These are phyloP conservation scores for Triplophysa siluroides DNA, from an alignment of 2,113 vertebrate genomes.

Conservation along the genomic window DNA sequence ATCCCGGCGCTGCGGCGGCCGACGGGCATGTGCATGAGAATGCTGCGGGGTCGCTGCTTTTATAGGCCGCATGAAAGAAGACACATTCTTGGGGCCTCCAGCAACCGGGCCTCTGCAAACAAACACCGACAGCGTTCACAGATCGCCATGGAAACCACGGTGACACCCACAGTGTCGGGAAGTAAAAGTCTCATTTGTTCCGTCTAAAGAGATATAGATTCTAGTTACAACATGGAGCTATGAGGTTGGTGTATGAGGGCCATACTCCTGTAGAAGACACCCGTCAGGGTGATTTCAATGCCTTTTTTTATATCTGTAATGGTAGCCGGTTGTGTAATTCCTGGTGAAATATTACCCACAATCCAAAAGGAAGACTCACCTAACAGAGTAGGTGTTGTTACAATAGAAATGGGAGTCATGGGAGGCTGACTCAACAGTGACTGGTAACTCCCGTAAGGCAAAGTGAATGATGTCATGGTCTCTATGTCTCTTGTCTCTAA, in stretches of 20 bases:
- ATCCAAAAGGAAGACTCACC: too few species aligned
- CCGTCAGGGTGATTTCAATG: too few species aligned
- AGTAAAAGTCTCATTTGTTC: neutral
- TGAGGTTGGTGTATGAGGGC: neutral
- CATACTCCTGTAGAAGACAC: too few species aligned
- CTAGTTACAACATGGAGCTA: neutral
- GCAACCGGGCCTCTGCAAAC: constrained; percentile 22
- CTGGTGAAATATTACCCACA: too few species aligned
- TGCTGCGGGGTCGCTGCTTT: constrained; percentile 55
- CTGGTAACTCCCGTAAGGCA: too few species aligned
- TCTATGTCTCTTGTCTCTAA: too few species aligned
- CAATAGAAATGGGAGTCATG: too few species aligned
- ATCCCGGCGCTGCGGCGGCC: constrained; percentile 57
- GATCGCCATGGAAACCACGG: constrained; percentile 2
- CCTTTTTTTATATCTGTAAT: too few species aligned
- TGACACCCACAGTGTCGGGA: neutral
- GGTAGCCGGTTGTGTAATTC: too few species aligned
- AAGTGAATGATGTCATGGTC: too few species aligned
- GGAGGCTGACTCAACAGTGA: too few species aligned
- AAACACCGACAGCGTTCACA: constrained; percentile 2
- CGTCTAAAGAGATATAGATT: neutral
- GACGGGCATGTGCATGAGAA: constrained; percentile 42
- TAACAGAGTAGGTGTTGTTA: too few species aligned
- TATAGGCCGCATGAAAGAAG: constrained; percentile 52
- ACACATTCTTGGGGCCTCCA: constrained; percentile 40